These are phyloP conservation scores for Drosophila setifemur DNA, from an alignment of 1,140 invertebrate species.

Conservation along the genomic window DNA sequence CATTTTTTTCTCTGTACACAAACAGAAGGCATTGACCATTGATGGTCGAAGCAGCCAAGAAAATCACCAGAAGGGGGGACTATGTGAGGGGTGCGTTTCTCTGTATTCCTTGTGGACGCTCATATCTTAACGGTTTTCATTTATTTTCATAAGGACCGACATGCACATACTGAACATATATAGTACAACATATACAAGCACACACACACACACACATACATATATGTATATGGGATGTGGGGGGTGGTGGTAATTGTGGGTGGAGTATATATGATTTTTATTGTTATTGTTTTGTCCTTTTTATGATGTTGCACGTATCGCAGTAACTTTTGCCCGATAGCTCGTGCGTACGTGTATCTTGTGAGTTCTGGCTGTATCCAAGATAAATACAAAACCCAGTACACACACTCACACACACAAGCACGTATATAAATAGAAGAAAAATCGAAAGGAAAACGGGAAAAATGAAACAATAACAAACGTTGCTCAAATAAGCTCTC, in stretches of 20 bases:
- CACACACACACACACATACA: conserved; percentile 8
- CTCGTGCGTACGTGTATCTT: conserved; percentile 29
- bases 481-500: conserved; percentile 45
- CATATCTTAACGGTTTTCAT: conserved; percentile 66
- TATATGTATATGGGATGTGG: background rate
- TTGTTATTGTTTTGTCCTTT: conserved; percentile 81
- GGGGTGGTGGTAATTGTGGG: conserved; percentile 1
- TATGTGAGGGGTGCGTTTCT: background rate
- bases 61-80: background rate
- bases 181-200: conserved; percentile 26
- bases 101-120: conserved; percentile 38
- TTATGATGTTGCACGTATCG: conserved; percentile 68
- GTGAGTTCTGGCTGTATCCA: conserved; percentile 30
- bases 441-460: conserved; percentile 61
- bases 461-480: conserved; percentile 77
- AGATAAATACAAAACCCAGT: conserved; percentile 36
- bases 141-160: conserved; percentile 36
- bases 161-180: too few species aligned
- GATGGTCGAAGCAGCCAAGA: background rate
- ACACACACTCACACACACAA: conserved; percentile 8
- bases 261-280: conserved; percentile 73
- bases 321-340: conserved; percentile 43
- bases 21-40: conserved; percentile 9
- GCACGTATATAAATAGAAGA: conserved; percentile 31
- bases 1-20: background rate